Base-by-base conservation (phyloP, 2,888 invertebrate genomes). In the Chalcosyrphus nemorum region DNA sequence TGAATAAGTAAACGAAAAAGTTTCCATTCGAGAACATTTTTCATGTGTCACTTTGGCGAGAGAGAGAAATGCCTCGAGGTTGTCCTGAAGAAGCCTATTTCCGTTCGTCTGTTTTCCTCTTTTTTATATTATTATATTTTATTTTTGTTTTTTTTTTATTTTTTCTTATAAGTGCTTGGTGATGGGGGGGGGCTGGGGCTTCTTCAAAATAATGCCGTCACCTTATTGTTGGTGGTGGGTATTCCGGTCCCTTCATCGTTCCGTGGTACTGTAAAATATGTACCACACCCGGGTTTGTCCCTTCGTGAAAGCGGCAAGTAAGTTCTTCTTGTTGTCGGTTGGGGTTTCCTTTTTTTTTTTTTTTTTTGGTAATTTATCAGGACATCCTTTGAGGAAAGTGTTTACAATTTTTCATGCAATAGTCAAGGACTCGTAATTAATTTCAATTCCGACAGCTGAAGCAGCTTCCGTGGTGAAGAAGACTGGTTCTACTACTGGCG, bases 11-110 rank as follows among this genome's bases (percentile, higher is more conserved):
- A 86, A 87, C 86, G 74, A 87, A 86, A 86, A 87, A 75, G 85
- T 88, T 87, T 86, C 87, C 87, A 87, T 87, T 86, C 86, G 88
- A 86, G 86, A 86, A 87, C 88, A 88, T 88, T 87, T 86, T 87
- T 86, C 85, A 81, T 82, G 74, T 84, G 82, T n/a, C n/a, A 45
- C 75, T 81, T 75, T 70, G 50, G 35, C 32, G 35, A 24, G 2
- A 4, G 24, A 21, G 70, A 75, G 50, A n/a, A n/a, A 38, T 75
- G 81, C 57, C 81, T 65, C 77, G 71, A 66, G 32, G 59, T 65
- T 43, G 54, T 70, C 63, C 63, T 81, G 77, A 68, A 72, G 66
- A 82, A 72, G 72, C 77, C 82, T 71, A 54, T 65, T 76, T 43
- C 41, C 56, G 54, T 11, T n/a, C 7, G 11, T 38, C 5, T 38